Evolutionary conservation across 2,113 vertebrate genomes (phyloP).

Genomic region (Syngnathus floridae): DNA sequence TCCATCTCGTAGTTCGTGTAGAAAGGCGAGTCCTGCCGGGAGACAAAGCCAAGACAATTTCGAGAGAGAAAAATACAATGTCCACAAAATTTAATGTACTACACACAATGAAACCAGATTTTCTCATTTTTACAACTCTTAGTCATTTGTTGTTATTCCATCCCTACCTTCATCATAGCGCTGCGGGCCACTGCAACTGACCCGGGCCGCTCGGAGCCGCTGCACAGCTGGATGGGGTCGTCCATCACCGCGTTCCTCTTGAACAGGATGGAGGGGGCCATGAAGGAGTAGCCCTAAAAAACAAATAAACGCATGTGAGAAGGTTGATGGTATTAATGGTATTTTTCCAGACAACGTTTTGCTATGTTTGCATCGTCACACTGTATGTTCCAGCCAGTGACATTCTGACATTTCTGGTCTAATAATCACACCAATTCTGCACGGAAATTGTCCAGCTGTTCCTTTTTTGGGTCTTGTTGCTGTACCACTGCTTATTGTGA

Average conservation of each 20-base stretch:
- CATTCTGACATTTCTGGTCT: not conserved
- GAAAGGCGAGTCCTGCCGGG: constrained; percentile 91
- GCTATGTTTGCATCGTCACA: not conserved
- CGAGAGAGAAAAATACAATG: not conserved
- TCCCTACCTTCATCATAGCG: constrained; percentile 92
- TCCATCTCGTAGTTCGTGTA: constrained; percentile 92
- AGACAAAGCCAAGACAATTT: not conserved
- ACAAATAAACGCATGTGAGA: not conserved
- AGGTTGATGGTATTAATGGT: not conserved
- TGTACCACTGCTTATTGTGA: constrained; percentile 28
- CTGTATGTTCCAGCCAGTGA: not conserved
- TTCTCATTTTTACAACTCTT: too few relatives aligned
- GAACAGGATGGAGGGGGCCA: constrained; percentile 94
- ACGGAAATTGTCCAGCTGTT: constrained; percentile 67
- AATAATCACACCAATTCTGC: constrained; percentile 33
- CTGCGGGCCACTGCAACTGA: constrained; percentile 84
- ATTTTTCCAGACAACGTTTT: not conserved
- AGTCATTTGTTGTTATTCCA: constrained; percentile 3
- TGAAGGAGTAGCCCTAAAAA: constrained; percentile 90
- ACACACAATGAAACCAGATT: too few relatives aligned
- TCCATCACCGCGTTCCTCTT: constrained; percentile 91
- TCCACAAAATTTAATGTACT: too few relatives aligned
- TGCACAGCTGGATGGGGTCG: constrained; percentile 81
- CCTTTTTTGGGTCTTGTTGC: constrained; percentile 47
- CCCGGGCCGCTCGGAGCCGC: constrained; percentile 81